Conservation (phyloP, 2,888 invertebrate genomes). For the Andrena haemorrhoa region DNA sequence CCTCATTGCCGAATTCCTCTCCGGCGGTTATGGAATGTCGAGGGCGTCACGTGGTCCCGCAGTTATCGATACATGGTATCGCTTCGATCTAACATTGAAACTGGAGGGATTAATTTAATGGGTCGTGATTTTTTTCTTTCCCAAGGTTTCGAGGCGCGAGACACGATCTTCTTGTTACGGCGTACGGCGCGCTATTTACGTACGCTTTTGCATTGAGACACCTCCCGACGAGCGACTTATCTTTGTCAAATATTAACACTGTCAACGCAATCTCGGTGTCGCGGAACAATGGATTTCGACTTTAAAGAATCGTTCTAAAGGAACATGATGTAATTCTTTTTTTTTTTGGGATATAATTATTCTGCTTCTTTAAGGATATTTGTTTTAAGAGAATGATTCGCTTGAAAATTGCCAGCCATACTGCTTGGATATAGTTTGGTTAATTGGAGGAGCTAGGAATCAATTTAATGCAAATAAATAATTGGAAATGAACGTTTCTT, state of each 20-base stretch:
- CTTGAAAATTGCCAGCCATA: no score
- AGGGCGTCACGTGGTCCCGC: no score
- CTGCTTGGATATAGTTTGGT: no score
- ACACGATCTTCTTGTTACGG: background rate
- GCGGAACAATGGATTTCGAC: conserved; percentile 22
- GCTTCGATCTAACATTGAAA: background rate
- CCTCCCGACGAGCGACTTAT: conserved; percentile 64
- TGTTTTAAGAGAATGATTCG: no score
- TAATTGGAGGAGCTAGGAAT: background rate
- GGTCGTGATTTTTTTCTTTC: background rate
- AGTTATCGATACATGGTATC: no score
- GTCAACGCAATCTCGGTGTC: conserved; percentile 62
- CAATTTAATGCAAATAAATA: background rate
- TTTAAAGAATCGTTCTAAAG: conserved; percentile 7
- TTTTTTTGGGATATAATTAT: background rate
- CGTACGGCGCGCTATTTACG: conserved; percentile 27
- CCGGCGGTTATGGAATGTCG: background rate
- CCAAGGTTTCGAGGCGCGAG: no score
- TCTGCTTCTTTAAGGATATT: background rate
- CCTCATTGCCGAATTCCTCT: background rate
- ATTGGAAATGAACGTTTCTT: background rate
- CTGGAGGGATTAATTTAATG: background rate
- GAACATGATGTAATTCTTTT: conserved; percentile 3
- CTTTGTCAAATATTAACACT: conserved; percentile 77
- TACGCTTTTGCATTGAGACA: conserved; percentile 40